Percentiles rank a stretch among this genome's conserved stretches.
These are phyloP conservation scores for Tachycineta bicolor DNA, from an alignment of 2,113 vertebrate species.

Conservation along the genomic window DNA sequence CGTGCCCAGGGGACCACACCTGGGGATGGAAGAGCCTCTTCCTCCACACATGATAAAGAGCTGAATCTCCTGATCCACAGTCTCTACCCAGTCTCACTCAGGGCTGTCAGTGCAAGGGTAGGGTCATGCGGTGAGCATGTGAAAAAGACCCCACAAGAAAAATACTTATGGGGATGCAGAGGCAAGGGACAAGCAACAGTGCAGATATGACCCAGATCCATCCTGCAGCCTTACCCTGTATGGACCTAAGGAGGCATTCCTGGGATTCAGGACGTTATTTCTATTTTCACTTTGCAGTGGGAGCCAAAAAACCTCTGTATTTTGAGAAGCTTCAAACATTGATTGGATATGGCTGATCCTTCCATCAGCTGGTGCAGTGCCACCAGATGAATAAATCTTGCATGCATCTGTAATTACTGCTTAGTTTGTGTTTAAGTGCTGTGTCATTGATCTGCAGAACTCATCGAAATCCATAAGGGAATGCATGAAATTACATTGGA, in stretches of 20 bases:
- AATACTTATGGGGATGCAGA: not conserved
- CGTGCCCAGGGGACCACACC: not conserved
- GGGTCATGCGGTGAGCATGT: not conserved
- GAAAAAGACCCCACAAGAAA: not conserved
- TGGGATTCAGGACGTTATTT: not conserved
- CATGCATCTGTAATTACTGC: slow-evolving; percentile 46
- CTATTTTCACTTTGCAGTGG: not conserved
- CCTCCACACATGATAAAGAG: not conserved
- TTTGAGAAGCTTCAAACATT: slow-evolving; percentile 23
- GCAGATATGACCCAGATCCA: not conserved
- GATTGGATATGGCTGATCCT: not conserved
- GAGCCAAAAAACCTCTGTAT: slow-evolving; percentile 31
- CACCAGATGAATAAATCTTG: slow-evolving; percentile 44
- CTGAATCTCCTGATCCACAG: not conserved
- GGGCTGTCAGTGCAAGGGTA: not conserved
- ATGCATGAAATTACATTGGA: slow-evolving; percentile 28
- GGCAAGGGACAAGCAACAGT: not conserved
- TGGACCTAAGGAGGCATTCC: not conserved
- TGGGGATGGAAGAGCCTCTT: not conserved
- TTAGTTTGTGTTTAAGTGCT: slow-evolving; percentile 50
- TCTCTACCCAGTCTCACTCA: fast-evolving
- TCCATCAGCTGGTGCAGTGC: slow-evolving; percentile 47
- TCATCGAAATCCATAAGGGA: slow-evolving; percentile 19
- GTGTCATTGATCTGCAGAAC: slow-evolving; percentile 30
- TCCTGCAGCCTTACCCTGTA: not conserved